Evolutionary conservation across 1,140 invertebrate species (phyloP), one percentile per base, ranked within the genome.

Genomic region (Probaryconus sp.): DNA sequence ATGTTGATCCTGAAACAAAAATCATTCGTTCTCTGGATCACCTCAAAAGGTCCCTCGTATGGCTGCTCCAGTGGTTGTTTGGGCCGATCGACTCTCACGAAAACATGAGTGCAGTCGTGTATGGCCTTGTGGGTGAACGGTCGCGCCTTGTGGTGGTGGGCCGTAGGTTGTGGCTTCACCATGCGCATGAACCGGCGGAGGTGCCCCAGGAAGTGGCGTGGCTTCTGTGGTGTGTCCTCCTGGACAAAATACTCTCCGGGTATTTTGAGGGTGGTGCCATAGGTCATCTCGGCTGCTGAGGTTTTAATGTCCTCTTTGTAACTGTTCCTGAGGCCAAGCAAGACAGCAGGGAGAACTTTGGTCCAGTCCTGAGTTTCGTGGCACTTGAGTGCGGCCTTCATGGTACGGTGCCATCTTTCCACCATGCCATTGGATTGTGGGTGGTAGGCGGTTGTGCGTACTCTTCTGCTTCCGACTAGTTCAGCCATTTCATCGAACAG

Each of bases 231-330:
- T 18, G 9, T 11, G 14, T 51, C 30, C n/a, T 56, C 24, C 10
- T 48, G 5, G 7, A 14, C 11, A 20, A 63, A 48, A 48, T 42
- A 48, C 9, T 60, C 45, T 5, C 78, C 78, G 5, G 78, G 76
- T 5, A 82, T 20, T 11, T 72, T 5, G 5, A 77, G 18, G 11
- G 74, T 63, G 21, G 64, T 58, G 9, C 77, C 73, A 13, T 63
- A 80, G 2, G 78, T 20, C 20, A 83, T 30, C 65, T 83, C 78
- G 3, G 79, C 79, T n/a, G 79, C 67, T 1, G 72, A 75, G 11
- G 68, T 38, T 14, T 76, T 21, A 0, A 79, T 21, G 35, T 82
- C 76, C 35, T 77, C 71, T 35, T 77, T 75, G 2, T 67, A 24
- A 13, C 53, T 45, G 7, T 21, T 43, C n/a, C 76, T 30, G 10